Evolutionary conservation across 2,113 vertebrate species (phyloP).

Genomic region (Shinisaurus crocodilurus): DNA sequence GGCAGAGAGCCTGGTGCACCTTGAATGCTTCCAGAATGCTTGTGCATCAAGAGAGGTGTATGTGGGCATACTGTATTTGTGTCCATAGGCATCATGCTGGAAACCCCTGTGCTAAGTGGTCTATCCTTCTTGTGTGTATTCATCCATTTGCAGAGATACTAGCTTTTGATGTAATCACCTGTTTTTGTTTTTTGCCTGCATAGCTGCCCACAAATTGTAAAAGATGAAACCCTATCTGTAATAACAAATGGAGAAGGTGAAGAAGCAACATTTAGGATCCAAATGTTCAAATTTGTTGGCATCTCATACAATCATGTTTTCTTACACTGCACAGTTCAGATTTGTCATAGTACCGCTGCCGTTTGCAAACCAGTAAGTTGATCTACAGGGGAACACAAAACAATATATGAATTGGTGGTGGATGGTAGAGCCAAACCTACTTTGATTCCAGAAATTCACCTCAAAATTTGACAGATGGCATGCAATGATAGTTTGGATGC

Average conservation of each 20-base stretch:
- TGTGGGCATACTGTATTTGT: too few relatives aligned
- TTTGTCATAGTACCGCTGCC: conserved; percentile 65
- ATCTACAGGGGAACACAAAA: background rate
- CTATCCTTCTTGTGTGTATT: too few relatives aligned
- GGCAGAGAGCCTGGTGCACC: too few relatives aligned
- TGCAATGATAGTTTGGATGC: too few relatives aligned
- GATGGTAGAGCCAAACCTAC: too few relatives aligned
- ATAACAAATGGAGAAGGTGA: conserved; percentile 75
- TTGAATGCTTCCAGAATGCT: too few relatives aligned
- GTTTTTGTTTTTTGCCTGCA: conserved; percentile 40
- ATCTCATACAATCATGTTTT: conserved; percentile 77
- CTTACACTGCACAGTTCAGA: conserved; percentile 69
- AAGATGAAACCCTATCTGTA: conserved; percentile 71
- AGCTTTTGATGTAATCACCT: conserved; percentile 14
- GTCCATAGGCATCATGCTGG: too few relatives aligned
- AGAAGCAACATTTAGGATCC: conserved; percentile 78
- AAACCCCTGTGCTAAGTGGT: too few relatives aligned
- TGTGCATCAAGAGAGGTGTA: too few relatives aligned
- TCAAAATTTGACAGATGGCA: too few relatives aligned
- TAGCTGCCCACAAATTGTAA: conserved; percentile 74
- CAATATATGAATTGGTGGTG: background rate
- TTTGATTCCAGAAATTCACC: too few relatives aligned
- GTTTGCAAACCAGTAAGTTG: conserved; percentile 74
- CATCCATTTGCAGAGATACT: background rate
- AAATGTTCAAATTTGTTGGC: conserved; percentile 81